Percentiles rank a stretch among this genome's conserved stretches.
Conservation (phyloP, 2,113 vertebrate species). For the Aepyceros melampus region DNA sequence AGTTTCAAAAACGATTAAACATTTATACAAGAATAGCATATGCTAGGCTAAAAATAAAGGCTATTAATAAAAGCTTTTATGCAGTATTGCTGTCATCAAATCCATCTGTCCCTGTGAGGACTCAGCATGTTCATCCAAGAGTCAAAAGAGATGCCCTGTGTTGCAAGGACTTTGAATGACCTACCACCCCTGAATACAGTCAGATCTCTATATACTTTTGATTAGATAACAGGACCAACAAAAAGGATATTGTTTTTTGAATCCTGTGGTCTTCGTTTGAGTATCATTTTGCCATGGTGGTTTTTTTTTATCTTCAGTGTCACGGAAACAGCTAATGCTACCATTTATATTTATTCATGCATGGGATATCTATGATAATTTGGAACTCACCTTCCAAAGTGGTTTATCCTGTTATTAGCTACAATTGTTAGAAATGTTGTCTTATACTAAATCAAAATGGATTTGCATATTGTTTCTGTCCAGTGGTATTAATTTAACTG, state of each 20-base stretch:
- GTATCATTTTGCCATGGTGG: not conserved
- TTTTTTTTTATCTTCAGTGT: not conserved
- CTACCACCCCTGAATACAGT: not conserved
- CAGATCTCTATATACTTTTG: not conserved
- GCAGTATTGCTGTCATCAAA: conserved; percentile 67
- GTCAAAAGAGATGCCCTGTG: conserved; percentile 56
- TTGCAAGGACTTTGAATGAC: conserved; percentile 66
- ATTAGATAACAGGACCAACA: not conserved
- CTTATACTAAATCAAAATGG: not conserved
- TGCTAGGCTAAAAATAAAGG: conserved; percentile 74
- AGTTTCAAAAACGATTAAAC: conserved; percentile 66
- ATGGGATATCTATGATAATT: not conserved
- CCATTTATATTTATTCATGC: not conserved
- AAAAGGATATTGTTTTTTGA: not conserved
- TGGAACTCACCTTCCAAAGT: not conserved
- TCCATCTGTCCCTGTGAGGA: conserved; percentile 72
- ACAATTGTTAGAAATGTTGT: not conserved
- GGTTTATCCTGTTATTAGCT: not conserved
- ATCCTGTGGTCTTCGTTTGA: not conserved
- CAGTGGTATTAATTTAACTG: not conserved
- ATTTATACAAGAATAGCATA: conserved; percentile 75
- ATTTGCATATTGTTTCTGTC: not conserved
- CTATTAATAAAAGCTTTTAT: conserved; percentile 71
- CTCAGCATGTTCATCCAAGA: conserved; percentile 59
- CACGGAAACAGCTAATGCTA: not conserved